phyloP scores from a whole-genome alignment of 1,140 invertebrate species.

The Rhyacophila brunnea region DNA sequence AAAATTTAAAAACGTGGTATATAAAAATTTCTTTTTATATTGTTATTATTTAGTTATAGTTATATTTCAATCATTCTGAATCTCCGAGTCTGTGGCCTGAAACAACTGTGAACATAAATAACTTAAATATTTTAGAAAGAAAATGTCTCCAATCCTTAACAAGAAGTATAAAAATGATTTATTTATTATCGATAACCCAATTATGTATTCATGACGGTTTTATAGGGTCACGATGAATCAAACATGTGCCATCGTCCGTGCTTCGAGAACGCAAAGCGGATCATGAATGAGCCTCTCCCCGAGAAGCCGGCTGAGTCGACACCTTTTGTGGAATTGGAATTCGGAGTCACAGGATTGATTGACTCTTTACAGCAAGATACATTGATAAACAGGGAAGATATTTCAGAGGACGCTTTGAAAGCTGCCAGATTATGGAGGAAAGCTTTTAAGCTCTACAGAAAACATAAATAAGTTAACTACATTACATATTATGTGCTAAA shows the following conservation, averaged over 20 bases:
- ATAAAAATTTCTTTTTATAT: too few species aligned
- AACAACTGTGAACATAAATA: too few species aligned
- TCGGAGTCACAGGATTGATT: conserved; percentile 20
- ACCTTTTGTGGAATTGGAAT: conserved; percentile 28
- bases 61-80: too few species aligned
- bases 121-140: too few species aligned
- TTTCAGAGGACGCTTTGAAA: conserved; percentile 16
- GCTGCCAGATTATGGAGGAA: conserved; percentile 28
- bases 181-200: too few species aligned
- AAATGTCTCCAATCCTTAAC: too few species aligned
- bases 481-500: too few species aligned
- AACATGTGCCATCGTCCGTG: neutral
- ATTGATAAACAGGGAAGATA: conserved; percentile 11
- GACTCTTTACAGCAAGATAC: neutral
- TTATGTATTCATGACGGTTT: too few species aligned
- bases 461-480: conserved; percentile 14
- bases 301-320: conserved; percentile 25
- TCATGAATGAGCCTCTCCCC: conserved; percentile 24
- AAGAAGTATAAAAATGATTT: too few species aligned
- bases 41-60: too few species aligned
- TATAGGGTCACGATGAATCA: neutral
- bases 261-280: conserved; percentile 18
- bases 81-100: too few species aligned
- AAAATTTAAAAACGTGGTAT: too few species aligned
- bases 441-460: conserved; percentile 31